Evolutionary conservation across 2,797 vertebrate genomes (phyloP).

Genomic region (Eremophila alpestris): DNA sequence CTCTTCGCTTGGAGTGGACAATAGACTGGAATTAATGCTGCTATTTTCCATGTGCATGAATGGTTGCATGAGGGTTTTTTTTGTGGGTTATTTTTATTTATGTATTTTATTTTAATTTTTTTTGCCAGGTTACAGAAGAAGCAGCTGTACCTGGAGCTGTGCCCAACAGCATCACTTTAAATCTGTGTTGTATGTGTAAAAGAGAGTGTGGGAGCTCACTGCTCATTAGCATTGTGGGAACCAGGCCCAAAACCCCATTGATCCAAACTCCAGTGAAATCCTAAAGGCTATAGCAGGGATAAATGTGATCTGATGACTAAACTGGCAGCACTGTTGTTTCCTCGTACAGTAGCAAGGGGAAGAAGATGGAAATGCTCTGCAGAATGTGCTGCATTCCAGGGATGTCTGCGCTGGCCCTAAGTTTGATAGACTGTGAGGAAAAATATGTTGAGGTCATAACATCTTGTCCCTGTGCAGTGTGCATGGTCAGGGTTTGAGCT

Average conservation of each 20-base stretch:
- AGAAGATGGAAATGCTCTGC: not conserved
- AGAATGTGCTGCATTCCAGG: not conserved
- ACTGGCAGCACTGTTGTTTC: not conserved
- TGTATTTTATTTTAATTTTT: not conserved
- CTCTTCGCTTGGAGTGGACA: not conserved
- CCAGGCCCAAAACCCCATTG: not conserved
- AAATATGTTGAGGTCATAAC: constrained; percentile 4
- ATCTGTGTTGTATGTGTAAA: not conserved
- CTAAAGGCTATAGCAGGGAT: not conserved
- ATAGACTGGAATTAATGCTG: not conserved
- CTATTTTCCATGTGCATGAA: not conserved
- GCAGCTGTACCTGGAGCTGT: not conserved
- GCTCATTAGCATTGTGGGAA: not conserved
- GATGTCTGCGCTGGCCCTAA: not conserved
- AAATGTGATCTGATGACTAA: constrained; percentile 15
- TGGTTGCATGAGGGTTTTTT: not conserved
- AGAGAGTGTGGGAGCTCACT: not conserved
- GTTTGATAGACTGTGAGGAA: not conserved
- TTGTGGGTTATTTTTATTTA: not conserved
- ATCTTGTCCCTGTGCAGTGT: not conserved
- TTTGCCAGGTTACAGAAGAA: not conserved
- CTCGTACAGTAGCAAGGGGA: not conserved
- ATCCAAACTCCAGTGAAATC: constrained; percentile 22
- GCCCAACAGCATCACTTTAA: not conserved
- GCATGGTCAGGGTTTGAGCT: not conserved